phyloP scores from a whole-genome alignment of 1,140 invertebrate genomes.

The Platorchestia sp. region DNA sequence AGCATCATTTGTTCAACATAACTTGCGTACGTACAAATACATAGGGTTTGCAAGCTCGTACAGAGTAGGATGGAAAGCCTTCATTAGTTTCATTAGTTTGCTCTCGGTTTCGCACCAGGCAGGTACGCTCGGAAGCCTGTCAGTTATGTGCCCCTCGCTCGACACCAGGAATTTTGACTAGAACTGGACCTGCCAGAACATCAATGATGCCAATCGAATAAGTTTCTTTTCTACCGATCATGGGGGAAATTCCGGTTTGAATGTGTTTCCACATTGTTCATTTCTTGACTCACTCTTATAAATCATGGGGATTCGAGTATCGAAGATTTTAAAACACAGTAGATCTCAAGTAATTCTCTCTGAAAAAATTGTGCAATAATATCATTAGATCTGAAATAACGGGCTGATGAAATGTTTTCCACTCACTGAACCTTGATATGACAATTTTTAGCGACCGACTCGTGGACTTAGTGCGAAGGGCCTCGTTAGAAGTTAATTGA shows the following conservation, averaged over 20 bases:
- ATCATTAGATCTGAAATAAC: too few relatives aligned
- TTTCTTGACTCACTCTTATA: not conserved
- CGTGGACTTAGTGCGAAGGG: not conserved
- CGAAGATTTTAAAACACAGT: not conserved
- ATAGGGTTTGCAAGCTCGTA: too few relatives aligned
- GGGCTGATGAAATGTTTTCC: not conserved
- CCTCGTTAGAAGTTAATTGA: not conserved
- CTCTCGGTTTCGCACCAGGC: not conserved
- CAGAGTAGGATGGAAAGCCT: not conserved
- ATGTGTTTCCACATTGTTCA: not conserved
- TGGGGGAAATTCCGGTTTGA: not conserved
- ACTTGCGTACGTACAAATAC: not conserved
- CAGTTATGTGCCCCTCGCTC: not conserved
- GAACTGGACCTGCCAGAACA: not conserved
- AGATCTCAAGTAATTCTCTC: too few relatives aligned
- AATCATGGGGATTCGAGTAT: not conserved
- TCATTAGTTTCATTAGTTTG: not conserved
- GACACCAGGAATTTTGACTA: not conserved
- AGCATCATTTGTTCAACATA: not conserved
- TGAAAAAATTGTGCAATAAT: too few relatives aligned
- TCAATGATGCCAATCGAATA: too few relatives aligned
- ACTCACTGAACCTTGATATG: not conserved
- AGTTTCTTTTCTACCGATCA: not conserved
- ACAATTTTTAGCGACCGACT: not conserved
- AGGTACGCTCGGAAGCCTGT: not conserved